Conservation (phyloP, 1,140 invertebrate species). For the Brachionus manjavacas region DNA sequence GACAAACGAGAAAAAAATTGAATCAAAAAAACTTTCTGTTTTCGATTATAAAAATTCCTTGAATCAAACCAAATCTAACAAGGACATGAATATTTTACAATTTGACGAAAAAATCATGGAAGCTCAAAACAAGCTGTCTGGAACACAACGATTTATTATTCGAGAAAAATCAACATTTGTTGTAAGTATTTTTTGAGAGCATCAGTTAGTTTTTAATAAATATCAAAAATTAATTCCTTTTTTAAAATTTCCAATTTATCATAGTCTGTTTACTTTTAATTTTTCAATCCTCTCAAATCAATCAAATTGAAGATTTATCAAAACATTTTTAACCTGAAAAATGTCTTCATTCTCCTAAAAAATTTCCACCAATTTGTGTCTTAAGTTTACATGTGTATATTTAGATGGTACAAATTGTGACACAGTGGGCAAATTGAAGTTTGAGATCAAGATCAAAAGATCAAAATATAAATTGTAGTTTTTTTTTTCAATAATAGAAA, state of each 20-base stretch:
- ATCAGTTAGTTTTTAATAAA: neutral
- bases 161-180: conserved; percentile 24
- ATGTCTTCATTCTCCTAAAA: too few relatives aligned
- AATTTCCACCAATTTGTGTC: neutral
- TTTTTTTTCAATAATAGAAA: too few relatives aligned
- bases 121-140: neutral
- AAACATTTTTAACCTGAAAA: neutral
- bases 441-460: too few relatives aligned
- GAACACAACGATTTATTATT: conserved; percentile 10
- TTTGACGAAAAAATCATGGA: conserved; percentile 36
- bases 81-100: neutral
- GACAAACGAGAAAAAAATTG: neutral
- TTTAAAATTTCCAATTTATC: neutral
- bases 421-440: too few relatives aligned
- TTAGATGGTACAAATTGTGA: too few relatives aligned
- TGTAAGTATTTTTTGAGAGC: neutral
- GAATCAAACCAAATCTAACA: neutral
- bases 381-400: neutral
- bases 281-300: neutral
- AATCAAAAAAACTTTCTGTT: neutral
- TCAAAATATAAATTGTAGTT: too few relatives aligned
- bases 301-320: neutral
- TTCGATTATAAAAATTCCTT: neutral
- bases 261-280: neutral
- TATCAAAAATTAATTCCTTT: neutral